phyloP scores from a whole-genome alignment of 2,888 invertebrate species.

The Ceramica pisi region DNA sequence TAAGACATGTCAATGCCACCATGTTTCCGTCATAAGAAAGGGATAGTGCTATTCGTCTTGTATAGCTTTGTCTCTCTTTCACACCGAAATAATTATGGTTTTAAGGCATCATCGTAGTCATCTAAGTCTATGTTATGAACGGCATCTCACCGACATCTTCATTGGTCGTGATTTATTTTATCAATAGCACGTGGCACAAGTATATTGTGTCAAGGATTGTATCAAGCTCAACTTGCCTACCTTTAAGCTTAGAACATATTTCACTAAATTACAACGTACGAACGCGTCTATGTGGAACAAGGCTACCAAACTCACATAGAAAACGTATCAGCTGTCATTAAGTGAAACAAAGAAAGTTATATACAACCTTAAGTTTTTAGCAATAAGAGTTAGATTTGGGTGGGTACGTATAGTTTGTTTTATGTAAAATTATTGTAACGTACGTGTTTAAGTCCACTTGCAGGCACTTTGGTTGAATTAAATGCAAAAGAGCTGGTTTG shows the following conservation, averaged over 20 bases:
- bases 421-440: slow-evolving; percentile 54
- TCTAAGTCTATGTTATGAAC: not conserved
- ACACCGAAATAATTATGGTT: not conserved
- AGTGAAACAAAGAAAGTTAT: slow-evolving; percentile 35
- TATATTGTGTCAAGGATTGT: slow-evolving; percentile 62
- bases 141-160: slow-evolving; percentile 17
- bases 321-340: slow-evolving; percentile 61
- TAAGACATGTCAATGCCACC: not conserved
- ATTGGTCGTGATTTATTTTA: slow-evolving; percentile 34
- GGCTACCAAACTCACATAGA: slow-evolving; percentile 69
- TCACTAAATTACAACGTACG: slow-evolving; percentile 65
- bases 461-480: slow-evolving; percentile 46
- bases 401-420: slow-evolving; percentile 35
- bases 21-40: not conserved
- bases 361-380: slow-evolving; percentile 30
- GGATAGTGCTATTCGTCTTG: not conserved
- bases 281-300: slow-evolving; percentile 71
- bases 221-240: slow-evolving; percentile 47
- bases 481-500: slow-evolving; percentile 32
- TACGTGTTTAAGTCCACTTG: slow-evolving; percentile 45
- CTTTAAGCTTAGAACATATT: slow-evolving; percentile 61
- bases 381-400: slow-evolving; percentile 21
- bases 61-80: not conserved
- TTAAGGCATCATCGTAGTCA: not conserved
- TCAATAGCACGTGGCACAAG: slow-evolving; percentile 47